Evolutionary conservation across 2,113 vertebrate species (phyloP), one percentile per base, ranked within the genome.

Genomic region (Cinclus cinclus): DNA sequence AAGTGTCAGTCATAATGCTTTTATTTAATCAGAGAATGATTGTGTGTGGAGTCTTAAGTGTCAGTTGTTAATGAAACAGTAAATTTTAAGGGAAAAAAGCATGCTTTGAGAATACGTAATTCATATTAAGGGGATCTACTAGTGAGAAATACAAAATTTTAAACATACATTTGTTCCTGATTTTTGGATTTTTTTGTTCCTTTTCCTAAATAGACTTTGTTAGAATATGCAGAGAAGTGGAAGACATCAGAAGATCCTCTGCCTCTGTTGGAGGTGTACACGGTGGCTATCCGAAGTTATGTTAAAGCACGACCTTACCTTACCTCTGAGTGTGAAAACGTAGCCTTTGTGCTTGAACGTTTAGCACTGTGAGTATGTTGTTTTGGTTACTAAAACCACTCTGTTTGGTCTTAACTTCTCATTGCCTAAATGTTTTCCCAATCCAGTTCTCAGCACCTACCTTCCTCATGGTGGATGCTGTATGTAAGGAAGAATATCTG

Each of bases 151-250:
- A 21, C 8, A 56, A 56, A 71, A 71, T 37, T 39, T 39, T 74
- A 76, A 87, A 23, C n/a, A 35, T 76, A 14, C 0, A 28, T 60
- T 89, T 93, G 7, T 82, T 95, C 62, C 88, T 75, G 24, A 92
- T 91, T 60, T 90, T 78, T 50, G 33, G 7, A 4, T 68, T 85
- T 11, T 85, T 90, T 96, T 49, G 56, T 96, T 81, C 44, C 65
- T 82, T 68, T 96, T 96, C 83, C 71, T 95, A 46, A 94, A 92
- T 58, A 99, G 99, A 99, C 98, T 22, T 98, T 99, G 93, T 96
- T 99, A 97, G 98, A 99, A 95, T 99, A 98, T 93, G 99, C 98
- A 59, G 98, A 98, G 41, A 98, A 98, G 81, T 99, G 99, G 98
- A 98, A 98, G 97, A 97, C 98, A 5, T 99, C 99, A 30, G 98